These are phyloP conservation scores for Megalonaias nervosa DNA, from an alignment of 1,140 invertebrate genomes.

Conservation along the genomic window DNA sequence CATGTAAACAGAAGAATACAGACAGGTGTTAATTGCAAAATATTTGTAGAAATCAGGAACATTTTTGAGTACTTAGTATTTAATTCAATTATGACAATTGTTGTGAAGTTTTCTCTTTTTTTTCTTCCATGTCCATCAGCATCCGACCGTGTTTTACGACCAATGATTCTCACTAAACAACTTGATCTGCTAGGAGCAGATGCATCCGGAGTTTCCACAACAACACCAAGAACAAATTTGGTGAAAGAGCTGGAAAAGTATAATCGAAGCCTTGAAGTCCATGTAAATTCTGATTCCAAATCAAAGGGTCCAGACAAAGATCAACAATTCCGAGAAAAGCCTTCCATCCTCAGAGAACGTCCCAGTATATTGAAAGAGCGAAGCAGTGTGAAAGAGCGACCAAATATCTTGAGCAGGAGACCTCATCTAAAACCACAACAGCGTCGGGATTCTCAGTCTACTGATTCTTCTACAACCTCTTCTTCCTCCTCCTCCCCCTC, in stretches of 20 bases:
- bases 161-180: conserved; percentile 72
- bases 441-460: conserved; percentile 29
- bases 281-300: background rate
- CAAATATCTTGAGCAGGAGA: conserved; percentile 65
- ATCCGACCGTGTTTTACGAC: conserved; percentile 68
- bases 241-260: conserved; percentile 71
- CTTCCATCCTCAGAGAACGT: conserved; percentile 2
- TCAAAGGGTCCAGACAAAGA: conserved; percentile 7
- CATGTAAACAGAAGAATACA: too few species aligned
- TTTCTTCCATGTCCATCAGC: conserved; percentile 33
- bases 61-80: too few species aligned
- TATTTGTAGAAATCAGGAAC: too few species aligned
- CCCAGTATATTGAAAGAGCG: background rate
- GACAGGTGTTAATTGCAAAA: too few species aligned
- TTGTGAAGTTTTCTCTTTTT: too few species aligned
- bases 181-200: conserved; percentile 62
- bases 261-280: conserved; percentile 44
- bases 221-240: conserved; percentile 68
- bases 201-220: conserved; percentile 51
- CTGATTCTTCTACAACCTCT: conserved; percentile 25
- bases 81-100: too few species aligned
- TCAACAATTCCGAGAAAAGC: conserved; percentile 2
- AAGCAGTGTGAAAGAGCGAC: conserved; percentile 47
- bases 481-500: conserved; percentile 19
- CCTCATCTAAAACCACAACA: conserved; percentile 74